A percentile compares a stretch with the other conserved stretches of the same genome.
These are phyloP conservation scores for Oreotrochilus melanogaster DNA, from an alignment of 2,113 vertebrate species.

Conservation along the genomic window DNA sequence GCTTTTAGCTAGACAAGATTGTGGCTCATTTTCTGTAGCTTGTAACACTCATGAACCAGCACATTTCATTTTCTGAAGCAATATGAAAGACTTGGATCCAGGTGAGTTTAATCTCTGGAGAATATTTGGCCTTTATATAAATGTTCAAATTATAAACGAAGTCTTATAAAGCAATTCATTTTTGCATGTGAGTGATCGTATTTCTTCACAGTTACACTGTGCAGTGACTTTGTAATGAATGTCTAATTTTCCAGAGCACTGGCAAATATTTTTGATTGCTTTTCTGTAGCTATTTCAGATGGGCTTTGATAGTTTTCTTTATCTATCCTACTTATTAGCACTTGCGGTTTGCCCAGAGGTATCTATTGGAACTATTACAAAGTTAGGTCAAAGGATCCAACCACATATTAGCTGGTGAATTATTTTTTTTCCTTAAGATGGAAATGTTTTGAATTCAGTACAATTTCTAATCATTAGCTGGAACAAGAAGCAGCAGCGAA, in stretches of 20 bases:
- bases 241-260: conserved; percentile 36
- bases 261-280: conserved; percentile 25
- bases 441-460: conserved; percentile 16
- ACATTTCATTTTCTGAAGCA: conserved; percentile 15
- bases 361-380: conserved; percentile 22
- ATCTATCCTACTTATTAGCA: conserved; percentile 41
- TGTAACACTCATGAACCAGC: neutral
- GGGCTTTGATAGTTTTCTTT: conserved; percentile 49
- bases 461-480: conserved; percentile 19
- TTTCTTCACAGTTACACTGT: conserved; percentile 6
- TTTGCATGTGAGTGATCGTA: conserved; percentile 11
- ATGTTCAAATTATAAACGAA: conserved; percentile 15
- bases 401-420: neutral
- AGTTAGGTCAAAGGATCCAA: neutral
- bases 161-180: conserved; percentile 29
- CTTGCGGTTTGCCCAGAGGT: conserved; percentile 21
- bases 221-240: conserved; percentile 32
- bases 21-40: neutral
- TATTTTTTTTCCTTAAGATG: neutral
- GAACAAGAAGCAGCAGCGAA: conserved; percentile 25
- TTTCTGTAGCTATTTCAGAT: conserved; percentile 16
- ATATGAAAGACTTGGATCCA: neutral
- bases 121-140: conserved; percentile 45
- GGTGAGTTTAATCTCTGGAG: conserved; percentile 11
- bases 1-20: neutral